Evolutionary conservation across 1,140 invertebrate genomes (phyloP), one percentile per base, ranked within the genome.

Genomic region (Aphelinus certus): DNA sequence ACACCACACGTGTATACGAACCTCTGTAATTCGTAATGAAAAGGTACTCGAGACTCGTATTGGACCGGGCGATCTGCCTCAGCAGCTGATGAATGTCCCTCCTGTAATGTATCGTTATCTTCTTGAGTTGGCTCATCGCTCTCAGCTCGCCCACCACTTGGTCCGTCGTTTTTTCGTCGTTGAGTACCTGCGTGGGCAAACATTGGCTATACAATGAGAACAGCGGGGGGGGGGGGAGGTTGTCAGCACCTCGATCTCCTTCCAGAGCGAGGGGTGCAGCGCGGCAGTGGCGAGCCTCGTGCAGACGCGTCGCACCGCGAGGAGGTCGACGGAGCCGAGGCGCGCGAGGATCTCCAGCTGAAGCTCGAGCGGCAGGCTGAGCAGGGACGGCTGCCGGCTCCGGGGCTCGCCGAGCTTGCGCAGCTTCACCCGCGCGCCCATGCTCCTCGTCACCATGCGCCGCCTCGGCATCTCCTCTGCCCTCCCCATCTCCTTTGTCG

Each of bases 91-190:
- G 81, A 74, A 79, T 81, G 42, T 83, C 81, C 3, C 71, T 43
- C 49, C 82, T 77, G n/a, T 64, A 56, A 1, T 70, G 68, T 43
- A 83, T 80, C 3, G 26, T 78, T 49, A 83, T 77, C 51, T 74
- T 79, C 49, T 68, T 78, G 1, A 85, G 68, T 26, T 76, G 45
- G 6, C 81, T 76, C 83, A 85, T 83, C 46, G 79, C 77, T 64
- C 81, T 84, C n/a, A 85, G 74, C 64, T 83, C 80, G n/a, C 73
- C 62, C 10, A 85, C 78, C 47, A 84, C 74, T 0, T 81, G 71
- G 0, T 7, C 7, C 3, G 82, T 83, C 7, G 61, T 71, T 7
- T 75, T 72, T 1, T 71, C 76, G 47, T 79, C 72, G 73, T 77
- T 73, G 43, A 70, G 67, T 51, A 84, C 76, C 83, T 84, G 47